phyloP scores from a whole-genome alignment of 2,888 invertebrate genomes.

The Dastarcus helophoroides region DNA sequence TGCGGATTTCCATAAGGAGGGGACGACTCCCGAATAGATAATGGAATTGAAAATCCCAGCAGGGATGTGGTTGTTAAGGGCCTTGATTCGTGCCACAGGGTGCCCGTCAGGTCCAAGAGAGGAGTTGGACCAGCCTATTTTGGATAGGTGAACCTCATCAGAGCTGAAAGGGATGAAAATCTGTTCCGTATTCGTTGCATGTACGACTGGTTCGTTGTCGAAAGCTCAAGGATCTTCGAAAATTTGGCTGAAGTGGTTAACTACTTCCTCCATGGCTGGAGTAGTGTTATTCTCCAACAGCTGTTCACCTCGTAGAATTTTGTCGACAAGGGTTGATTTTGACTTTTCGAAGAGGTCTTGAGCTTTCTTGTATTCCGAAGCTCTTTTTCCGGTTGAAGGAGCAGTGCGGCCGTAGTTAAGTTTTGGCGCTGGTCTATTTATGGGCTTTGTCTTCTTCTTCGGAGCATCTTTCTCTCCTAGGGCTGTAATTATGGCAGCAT shows the following conservation, averaged over 20 bases:
- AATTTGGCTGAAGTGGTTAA: background rate
- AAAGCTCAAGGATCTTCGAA: background rate
- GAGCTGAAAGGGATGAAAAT: background rate
- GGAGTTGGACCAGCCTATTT: background rate
- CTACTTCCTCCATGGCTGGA: background rate
- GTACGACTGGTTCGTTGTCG: background rate
- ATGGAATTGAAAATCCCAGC: background rate
- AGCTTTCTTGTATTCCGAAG: background rate
- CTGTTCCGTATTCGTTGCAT: background rate
- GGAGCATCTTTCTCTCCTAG: too few species aligned
- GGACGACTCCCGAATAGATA: background rate
- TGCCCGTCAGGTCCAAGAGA: background rate
- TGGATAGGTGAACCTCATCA: background rate
- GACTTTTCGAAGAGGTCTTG: conserved; percentile 1
- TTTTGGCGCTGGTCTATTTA: background rate
- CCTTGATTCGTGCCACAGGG: background rate
- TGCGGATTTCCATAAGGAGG: conserved; percentile 21
- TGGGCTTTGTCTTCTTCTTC: background rate
- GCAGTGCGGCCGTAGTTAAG: background rate
- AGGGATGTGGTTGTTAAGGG: background rate
- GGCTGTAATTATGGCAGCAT: too few species aligned
- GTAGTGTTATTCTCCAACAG: background rate
- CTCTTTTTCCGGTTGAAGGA: background rate
- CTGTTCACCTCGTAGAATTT: background rate
- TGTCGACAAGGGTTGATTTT: background rate